Evolutionary conservation across 2,113 vertebrate genomes (phyloP), one percentile per base, ranked within the genome.

Genomic region (Synchiropus splendidus): DNA sequence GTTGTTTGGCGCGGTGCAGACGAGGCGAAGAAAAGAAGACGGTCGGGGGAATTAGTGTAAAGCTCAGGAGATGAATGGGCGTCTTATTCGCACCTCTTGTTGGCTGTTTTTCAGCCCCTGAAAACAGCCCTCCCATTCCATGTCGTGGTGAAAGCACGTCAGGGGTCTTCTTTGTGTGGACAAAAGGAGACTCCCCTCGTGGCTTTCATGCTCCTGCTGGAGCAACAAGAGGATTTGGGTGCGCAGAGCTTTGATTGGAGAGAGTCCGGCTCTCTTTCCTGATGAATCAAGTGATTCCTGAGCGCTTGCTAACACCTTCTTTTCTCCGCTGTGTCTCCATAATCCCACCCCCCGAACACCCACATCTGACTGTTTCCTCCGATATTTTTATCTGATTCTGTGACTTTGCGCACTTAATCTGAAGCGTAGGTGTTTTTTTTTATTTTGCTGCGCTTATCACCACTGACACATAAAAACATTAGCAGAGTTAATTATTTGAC

Each of bases 81-180:
- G 85, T 87, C 83, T 89, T 87, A 94, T 94, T 97, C 90, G 88
- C 87, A 86, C 49, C 86, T 85, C 93, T 94, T 93, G 90, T 92
- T 88, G 89, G 83, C 83, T 77, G 85, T 88, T 86, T 92, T 92
- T 82, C 58, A 70, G 62, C 42, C 49, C 62, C 58, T 48, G 39
- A 66, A 75, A 79, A 80, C 74, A 81, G 71, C 78, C 79, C 80
- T 83, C 83, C 81, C 71, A 78, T 83, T 81, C 61, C 90, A 89
- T 86, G 91, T 90, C 87, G 75, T 62, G 81, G 86, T 88, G 89
- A 98, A 93, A 94, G 91, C 82, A 61, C 84, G 89, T 92, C 92
- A 90, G 90, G 77, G 21, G 90, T 93, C 86, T 86, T 88, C 89
- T 96, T 93, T 94, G 89, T 85, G 75, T 72, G 80, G 81, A 92